Evolutionary conservation across 2,113 vertebrate species (phyloP), one percentile per base, ranked within the genome.

Genomic region (Pithys albifrons): DNA sequence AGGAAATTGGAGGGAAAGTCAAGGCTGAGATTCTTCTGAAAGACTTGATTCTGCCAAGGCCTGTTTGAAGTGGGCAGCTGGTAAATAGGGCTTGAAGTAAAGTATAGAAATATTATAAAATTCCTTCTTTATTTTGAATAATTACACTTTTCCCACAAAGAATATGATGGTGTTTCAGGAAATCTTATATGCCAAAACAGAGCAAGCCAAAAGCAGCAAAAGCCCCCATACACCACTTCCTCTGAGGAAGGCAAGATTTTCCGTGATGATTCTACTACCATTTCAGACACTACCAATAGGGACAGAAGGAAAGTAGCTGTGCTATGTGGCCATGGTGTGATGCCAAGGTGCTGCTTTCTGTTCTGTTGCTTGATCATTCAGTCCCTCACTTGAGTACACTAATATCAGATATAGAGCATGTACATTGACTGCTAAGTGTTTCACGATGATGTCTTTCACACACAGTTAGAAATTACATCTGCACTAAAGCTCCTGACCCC

Each of bases 271-370:
- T 55, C 17, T 19, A 2, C 49, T 80, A 12, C 58, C 14, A 8
- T 70, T 80, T 37, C 49, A n/a, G 37, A 31, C 20, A 17, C 14
- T 14, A 16, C 7, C 45, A 19, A 3, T 5, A 18, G 57, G 52
- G 46, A 49, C 31, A 33, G 55, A 33, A 46, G 1, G 18, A 73
- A 66, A 66, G 33, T n/a, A 48, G 15, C 39, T 29, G 46, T 49
- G 41, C 51, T 81, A 0, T 0, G 1, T 13, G 18, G 70, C 39
- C 7, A 0, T 33, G 48, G 61, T 51, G 64, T 4, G 17, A 51
- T 54, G 48, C 31, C 33, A 52, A 46, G 12, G 39, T 29, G 23
- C 46, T 67, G 19, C 57, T 52, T 49, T 77, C 58, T 49, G 5
- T 39, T 82, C 66, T 31, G 37, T 51, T 41, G 19, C 37, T 58